Evolutionary conservation across 1,140 invertebrate species (phyloP).

Genomic region (Episyrphus balteatus): DNA sequence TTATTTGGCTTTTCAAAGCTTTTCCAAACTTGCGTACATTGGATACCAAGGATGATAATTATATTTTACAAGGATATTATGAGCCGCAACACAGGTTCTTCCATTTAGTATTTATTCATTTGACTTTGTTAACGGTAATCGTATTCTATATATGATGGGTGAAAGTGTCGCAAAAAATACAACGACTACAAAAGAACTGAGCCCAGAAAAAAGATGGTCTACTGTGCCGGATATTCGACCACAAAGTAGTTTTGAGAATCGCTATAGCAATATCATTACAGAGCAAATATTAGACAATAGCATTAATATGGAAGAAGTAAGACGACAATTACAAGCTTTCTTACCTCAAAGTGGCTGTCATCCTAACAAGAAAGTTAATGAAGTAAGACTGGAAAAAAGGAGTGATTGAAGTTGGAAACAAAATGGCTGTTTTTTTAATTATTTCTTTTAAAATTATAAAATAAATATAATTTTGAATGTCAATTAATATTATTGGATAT

Average conservation of each 20-base stretch:
- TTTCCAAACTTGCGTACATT: too few species aligned
- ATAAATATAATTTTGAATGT: too few species aligned
- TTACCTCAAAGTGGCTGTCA: constrained; percentile 24
- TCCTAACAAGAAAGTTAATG: constrained; percentile 6
- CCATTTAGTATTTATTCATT: too few species aligned
- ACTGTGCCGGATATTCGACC: constrained; percentile 16
- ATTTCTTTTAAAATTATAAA: too few species aligned
- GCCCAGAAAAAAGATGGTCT: constrained; percentile 4
- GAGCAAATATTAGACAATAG: constrained; percentile 31
- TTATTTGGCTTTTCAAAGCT: too few species aligned
- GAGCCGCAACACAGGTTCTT: too few species aligned
- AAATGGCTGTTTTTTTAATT: too few species aligned
- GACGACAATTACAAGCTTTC: constrained; percentile 26
- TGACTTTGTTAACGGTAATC: too few species aligned
- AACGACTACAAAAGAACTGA: not conserved
- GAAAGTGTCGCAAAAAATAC: not conserved
- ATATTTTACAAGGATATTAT: too few species aligned
- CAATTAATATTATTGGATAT: too few species aligned
- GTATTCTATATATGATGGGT: not conserved
- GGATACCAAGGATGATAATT: too few species aligned
- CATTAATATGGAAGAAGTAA: constrained; percentile 28
- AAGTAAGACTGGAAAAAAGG: not conserved
- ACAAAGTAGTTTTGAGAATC: constrained; percentile 28
- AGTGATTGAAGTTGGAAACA: not conserved
- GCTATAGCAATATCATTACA: constrained; percentile 28